Evolutionary conservation across 2,888 invertebrate species (phyloP).

Genomic region (Himalopsyche tibetana): DNA sequence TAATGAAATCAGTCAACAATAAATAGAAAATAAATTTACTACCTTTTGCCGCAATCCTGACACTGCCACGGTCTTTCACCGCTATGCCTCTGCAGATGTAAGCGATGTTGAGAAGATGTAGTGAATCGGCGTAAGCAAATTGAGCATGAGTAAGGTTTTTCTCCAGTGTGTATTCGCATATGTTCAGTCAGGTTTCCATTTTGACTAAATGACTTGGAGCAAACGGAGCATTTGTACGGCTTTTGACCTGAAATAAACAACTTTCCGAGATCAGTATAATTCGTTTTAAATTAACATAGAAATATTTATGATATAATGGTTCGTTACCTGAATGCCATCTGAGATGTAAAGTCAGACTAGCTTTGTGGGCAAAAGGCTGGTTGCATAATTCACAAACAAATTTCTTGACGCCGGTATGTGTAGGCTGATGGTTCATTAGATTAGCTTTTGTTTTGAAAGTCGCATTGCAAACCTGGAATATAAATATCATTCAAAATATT

Average conservation of each 20-base stretch:
- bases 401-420: constrained; percentile 84
- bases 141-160: constrained; percentile 85
- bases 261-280: neutral
- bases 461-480: constrained; percentile 74
- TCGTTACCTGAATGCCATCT: constrained; percentile 80
- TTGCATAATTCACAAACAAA: constrained; percentile 84
- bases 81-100: constrained; percentile 81
- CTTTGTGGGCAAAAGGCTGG: constrained; percentile 86
- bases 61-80: constrained; percentile 79
- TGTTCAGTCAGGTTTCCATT: constrained; percentile 88
- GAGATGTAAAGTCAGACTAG: constrained; percentile 85
- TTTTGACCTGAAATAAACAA: constrained; percentile 75
- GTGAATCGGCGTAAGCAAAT: constrained; percentile 83
- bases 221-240: constrained; percentile 82
- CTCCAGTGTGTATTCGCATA: constrained; percentile 86
- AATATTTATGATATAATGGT: too few species aligned
- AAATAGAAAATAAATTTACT: neutral
- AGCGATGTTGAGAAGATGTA: constrained; percentile 83
- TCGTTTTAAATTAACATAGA: neutral
- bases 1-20: too few species aligned
- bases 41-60: constrained; percentile 67
- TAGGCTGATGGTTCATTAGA: constrained; percentile 83
- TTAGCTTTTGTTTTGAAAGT: constrained; percentile 85
- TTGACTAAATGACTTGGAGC: constrained; percentile 86
- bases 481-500: neutral